Base-by-base conservation (phyloP, 1,140 invertebrate genomes). In the Camponotus pennsylvanicus region DNA sequence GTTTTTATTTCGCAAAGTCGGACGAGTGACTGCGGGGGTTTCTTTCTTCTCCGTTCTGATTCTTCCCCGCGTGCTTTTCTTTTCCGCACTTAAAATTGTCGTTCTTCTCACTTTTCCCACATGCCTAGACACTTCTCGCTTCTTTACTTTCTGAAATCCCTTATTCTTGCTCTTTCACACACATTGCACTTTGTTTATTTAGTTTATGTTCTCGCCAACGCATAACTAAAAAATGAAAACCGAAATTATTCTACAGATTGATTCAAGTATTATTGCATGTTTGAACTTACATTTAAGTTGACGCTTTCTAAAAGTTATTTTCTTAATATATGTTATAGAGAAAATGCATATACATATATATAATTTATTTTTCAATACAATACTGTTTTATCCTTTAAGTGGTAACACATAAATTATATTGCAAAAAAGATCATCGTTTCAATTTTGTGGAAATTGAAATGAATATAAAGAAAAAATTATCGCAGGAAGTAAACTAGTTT, bases 1-100 rank as follows among this genome's bases (percentile, higher is more conserved):
- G 92, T 93, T 94, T 94, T 94, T 94, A 94, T 94, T 94, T 94
- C 91, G 90, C 91, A 92, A 94, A 93, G 92, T 93, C 92, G 90
- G 88, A 69, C 89, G 91, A 94, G 91, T 93, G 89, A 92, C 93
- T 91, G 90, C 88, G 88, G 77, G 78, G 79, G 86, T 91, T 91
- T 84, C 88, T 87, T 88, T 66, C 77, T 88, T 88, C 88, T 87
- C 73, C 13, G 3, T 34, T 49, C 45, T 69, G 9, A 66, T 57
- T 42, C 71, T 71, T 77, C 27, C 2, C 13, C 59, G 42, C 32
- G 32, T n/a, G 42, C 15, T 59, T 76, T 63, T 84, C 42, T 76
- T 64, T 52, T 49, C 40, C 32, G 5, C 59, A 32, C 57, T 84
- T 70, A 66, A 42, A 52, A 77, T 77, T 59, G 7, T 76, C 67